phyloP scores from a whole-genome alignment of 2,113 vertebrate genomes.

The Zosterops japonicus region DNA sequence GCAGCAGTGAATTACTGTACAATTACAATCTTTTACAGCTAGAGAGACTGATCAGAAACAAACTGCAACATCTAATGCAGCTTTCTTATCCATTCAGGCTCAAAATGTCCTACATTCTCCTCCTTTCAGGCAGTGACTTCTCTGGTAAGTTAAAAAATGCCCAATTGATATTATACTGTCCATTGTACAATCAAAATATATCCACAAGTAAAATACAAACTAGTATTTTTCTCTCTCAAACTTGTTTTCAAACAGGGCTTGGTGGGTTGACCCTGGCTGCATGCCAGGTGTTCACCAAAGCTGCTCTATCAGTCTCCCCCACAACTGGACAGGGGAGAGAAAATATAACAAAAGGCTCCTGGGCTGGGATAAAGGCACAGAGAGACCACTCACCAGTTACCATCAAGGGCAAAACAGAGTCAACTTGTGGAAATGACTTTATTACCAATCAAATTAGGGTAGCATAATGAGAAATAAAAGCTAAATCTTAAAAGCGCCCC shows the following conservation, averaged over 20 bases:
- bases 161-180: background rate
- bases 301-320: background rate
- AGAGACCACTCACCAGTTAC: background rate
- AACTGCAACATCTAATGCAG: background rate
- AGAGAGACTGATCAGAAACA: background rate
- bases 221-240: background rate
- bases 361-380: background rate
- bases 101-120: background rate
- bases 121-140: background rate
- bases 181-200: background rate
- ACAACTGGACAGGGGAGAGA: background rate
- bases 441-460: background rate
- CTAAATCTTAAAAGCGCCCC: background rate
- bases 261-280: background rate
- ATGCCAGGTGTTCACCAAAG: background rate
- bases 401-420: background rate
- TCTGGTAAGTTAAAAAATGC: background rate
- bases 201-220: background rate
- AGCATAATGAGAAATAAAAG: background rate
- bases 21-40: constrained; percentile 19
- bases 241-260: background rate
- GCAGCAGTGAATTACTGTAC: constrained; percentile 32
- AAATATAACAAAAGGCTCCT: background rate
- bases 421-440: background rate
- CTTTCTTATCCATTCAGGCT: background rate